A percentile compares a stretch with the other conserved stretches of the same genome.
These are phyloP conservation scores for Drosophila nasuta DNA, from an alignment of 1,140 invertebrate species.

Conservation along the genomic window DNA sequence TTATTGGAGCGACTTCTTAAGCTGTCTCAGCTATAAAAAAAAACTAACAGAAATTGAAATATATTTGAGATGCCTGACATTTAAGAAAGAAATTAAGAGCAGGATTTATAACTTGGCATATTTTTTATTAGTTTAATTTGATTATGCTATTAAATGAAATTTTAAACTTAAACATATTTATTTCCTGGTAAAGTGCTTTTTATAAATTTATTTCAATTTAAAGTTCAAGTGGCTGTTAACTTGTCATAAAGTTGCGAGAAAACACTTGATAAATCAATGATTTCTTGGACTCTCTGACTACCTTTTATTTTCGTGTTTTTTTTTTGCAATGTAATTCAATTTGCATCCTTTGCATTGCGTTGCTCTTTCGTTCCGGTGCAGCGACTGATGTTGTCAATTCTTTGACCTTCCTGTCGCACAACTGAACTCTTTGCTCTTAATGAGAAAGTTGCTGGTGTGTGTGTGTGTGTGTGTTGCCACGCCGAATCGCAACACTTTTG, in stretches of 20 bases:
- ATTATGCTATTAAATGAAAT: too few relatives aligned
- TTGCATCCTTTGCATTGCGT: constrained; percentile 9
- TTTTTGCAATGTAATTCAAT: constrained; percentile 24
- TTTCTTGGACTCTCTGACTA: not conserved
- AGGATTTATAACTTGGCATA: not conserved
- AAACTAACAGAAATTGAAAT: constrained; percentile 4
- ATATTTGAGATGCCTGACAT: not conserved
- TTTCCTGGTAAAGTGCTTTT: too few relatives aligned
- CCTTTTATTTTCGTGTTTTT: not conserved
- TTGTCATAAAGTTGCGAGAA: not conserved
- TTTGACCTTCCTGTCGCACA: constrained; percentile 47
- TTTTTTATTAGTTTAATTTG: too few relatives aligned
- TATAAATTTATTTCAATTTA: too few relatives aligned
- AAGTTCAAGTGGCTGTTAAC: not conserved
- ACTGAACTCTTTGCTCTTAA: constrained; percentile 70
- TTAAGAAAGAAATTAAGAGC: not conserved
- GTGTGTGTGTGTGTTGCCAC: constrained; percentile 32
- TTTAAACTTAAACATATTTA: too few relatives aligned
- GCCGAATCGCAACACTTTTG: constrained; percentile 64
- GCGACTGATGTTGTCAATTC: constrained; percentile 15
- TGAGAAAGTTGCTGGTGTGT: constrained; percentile 65
- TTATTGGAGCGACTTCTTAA: constrained; percentile 1
- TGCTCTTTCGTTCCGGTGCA: constrained; percentile 14
- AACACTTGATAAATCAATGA: not conserved
- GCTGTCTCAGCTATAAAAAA: constrained; percentile 12